A percentile compares a stretch with the other conserved stretches of the same genome.
Evolutionary conservation across 2,888 invertebrate species (phyloP).

Genomic region (Lysandra bellargus): DNA sequence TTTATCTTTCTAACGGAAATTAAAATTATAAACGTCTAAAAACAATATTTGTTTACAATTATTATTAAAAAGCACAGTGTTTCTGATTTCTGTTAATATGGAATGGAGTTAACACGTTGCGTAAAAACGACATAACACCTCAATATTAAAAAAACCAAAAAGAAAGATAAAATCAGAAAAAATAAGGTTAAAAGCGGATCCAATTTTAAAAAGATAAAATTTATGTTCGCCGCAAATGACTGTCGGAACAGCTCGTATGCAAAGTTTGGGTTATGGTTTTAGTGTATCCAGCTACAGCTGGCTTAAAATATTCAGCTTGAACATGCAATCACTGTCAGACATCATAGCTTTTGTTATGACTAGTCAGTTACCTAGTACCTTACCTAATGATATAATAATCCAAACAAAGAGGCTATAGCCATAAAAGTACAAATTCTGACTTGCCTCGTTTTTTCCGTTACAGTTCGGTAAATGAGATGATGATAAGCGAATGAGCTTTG

Average conservation of each 20-base stretch:
- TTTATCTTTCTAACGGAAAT: no score
- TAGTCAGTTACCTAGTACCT: not conserved
- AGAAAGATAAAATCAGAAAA: not conserved
- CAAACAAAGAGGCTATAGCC: no score
- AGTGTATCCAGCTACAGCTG: not conserved
- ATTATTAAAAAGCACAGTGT: no score
- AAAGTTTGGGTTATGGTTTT: slow-evolving; percentile 12
- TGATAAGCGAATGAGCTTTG: no score
- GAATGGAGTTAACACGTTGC: not conserved
- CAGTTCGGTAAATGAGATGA: no score
- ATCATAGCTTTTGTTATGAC: not conserved
- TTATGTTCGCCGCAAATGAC: slow-evolving; percentile 4
- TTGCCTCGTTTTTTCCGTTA: no score
- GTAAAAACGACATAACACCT: not conserved
- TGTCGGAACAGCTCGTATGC: slow-evolving; percentile 12
- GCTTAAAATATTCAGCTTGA: slow-evolving; percentile 1
- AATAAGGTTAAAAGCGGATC: not conserved
- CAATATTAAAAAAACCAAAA: not conserved
- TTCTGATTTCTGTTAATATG: no score
- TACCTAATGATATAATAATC: not conserved
- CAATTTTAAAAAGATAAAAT: slow-evolving; percentile 13
- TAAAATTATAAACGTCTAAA: no score
- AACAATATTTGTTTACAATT: no score
- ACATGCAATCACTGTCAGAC: not conserved
- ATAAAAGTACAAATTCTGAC: no score